Base-by-base conservation (phyloP, 2,113 vertebrate genomes). In the Symphodus melops region DNA sequence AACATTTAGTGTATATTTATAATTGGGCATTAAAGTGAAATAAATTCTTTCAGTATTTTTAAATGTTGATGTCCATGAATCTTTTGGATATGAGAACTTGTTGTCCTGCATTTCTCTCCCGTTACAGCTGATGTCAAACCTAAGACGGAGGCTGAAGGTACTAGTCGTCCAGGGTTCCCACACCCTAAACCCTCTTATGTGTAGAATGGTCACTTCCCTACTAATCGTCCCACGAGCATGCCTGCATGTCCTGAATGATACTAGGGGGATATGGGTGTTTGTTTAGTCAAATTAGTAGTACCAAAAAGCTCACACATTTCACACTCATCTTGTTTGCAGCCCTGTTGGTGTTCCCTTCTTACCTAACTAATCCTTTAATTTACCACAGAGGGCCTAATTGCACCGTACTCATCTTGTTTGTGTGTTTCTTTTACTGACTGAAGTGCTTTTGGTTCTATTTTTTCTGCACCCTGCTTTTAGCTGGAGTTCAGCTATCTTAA, bases 61-160 rank as follows among this genome's bases (percentile, higher is more conserved):
- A 33, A 48, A 67, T 49, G 9, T 58, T 65, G 20, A 52, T 71
- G n/a, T 71, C 13, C 6, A 20, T 83, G 13, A 75, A 33, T 62
- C 41, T 12, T 67, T 19, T 82, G 66, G 42, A 74, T 75, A 65
- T 91, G 77, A 91, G 85, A 92, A 90, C 74, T 63, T 89, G 54
- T 86, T 89, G 71, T 93, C 83, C 88, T 91, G 81, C 89, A 82
- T 76, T 93, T 87, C 84, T 94, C 90, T 93, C 90, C 91, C 73
- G 1, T 95, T 95, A 81, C 94, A 96, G 94, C 88, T 88, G 93
- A 95, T 39, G 91, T 79, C 87, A 95, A 94, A 92, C 81, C 89
- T 94, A 95, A 94, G 93, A 74, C 58, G 63, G 96, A 96, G 63
- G 56, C 72, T 88, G 95, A 96, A 93, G 96, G 96, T 96, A 96